These are phyloP conservation scores for Micromesistius poutassou DNA, from an alignment of 2,797 vertebrate genomes.

Conservation along the genomic window DNA sequence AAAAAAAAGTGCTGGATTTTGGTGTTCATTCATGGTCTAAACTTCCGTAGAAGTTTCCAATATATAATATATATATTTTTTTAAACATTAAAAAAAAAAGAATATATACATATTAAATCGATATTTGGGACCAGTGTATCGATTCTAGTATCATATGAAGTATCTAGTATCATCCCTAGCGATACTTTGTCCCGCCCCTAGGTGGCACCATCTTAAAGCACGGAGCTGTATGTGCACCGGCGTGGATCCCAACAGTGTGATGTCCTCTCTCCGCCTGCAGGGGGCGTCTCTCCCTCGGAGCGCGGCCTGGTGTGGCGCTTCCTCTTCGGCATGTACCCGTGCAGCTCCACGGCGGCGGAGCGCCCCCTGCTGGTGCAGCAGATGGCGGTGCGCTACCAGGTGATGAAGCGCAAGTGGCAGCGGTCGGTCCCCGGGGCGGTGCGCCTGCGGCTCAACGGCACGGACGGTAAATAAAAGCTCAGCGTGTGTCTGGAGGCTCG, in stretches of 20 bases:
- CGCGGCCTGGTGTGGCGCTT: slow-evolving; percentile 78
- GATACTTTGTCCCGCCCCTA: no score
- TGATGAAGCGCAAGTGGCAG: slow-evolving; percentile 81
- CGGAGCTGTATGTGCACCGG: not conserved
- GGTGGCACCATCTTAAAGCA: not conserved
- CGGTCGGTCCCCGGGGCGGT: slow-evolving; percentile 64
- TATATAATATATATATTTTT: no score
- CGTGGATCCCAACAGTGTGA: slow-evolving; percentile 13
- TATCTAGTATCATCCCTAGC: no score
- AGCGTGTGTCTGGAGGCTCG: not conserved
- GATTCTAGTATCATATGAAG: no score
- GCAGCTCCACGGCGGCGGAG: slow-evolving; percentile 75
- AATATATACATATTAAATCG: no score
- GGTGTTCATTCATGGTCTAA: no score
- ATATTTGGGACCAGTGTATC: no score
- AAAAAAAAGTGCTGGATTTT: no score
- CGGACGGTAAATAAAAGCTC: slow-evolving; percentile 69
- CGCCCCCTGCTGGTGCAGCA: slow-evolving; percentile 74
- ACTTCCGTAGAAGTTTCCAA: no score
- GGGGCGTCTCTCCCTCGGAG: slow-evolving; percentile 71
- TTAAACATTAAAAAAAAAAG: no score
- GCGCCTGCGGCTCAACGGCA: slow-evolving; percentile 71
- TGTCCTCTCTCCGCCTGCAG: slow-evolving; percentile 41
- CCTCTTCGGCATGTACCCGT: slow-evolving; percentile 81
- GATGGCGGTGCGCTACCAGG: slow-evolving; percentile 69